Evolutionary conservation across 2,113 vertebrate genomes (phyloP), one percentile per base, ranked within the genome.

Genomic region (Nestor notabilis): DNA sequence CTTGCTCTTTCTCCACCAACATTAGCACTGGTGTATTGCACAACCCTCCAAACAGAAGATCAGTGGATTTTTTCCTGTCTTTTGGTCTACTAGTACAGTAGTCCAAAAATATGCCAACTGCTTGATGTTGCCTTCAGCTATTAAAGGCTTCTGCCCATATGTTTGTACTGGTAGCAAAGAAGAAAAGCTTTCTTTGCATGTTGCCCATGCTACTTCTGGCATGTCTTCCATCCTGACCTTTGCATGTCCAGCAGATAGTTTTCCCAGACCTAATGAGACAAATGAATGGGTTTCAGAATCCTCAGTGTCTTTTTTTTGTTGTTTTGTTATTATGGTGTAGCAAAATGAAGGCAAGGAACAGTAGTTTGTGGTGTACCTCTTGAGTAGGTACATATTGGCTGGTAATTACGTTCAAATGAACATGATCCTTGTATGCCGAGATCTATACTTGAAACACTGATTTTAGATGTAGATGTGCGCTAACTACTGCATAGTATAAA

Each of bases 281-380:
- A 63, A 44, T 52, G 0, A 0, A 6, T 56, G 37, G 14, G 15
- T 55, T 78, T 47, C 49, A 52, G 63, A 49, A 3, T 41, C 17
- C 17, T 47, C 37, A 13, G 31, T 27, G 16, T 43, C 39, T 64
- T 9, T 50, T 93, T 85, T 31, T 33, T 60, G 52, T n/a, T 37
- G 27, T n/a, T n/a, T n/a, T 84, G 52, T n/a, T 37, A 29, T 16
- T 55, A 41, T 65, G 77, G 13, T 50, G 9, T 39, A 58, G 37
- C 64, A 52, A 78, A 89, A 68, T 14, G 17, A 81, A 46, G 20
- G 9, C n/a, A 75, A 56, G 21, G n/a, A 65, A 37, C 28, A 75
- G 37, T 5, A 56, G 25, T 27, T 61, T 16, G 9, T 53, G 29
- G 9, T 69, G 9, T 72, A 74, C 29, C 9, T 71, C 9, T 0